These are phyloP conservation scores for Scaptomyza graminum DNA, from an alignment of 1,140 invertebrate species.

Conservation along the genomic window DNA sequence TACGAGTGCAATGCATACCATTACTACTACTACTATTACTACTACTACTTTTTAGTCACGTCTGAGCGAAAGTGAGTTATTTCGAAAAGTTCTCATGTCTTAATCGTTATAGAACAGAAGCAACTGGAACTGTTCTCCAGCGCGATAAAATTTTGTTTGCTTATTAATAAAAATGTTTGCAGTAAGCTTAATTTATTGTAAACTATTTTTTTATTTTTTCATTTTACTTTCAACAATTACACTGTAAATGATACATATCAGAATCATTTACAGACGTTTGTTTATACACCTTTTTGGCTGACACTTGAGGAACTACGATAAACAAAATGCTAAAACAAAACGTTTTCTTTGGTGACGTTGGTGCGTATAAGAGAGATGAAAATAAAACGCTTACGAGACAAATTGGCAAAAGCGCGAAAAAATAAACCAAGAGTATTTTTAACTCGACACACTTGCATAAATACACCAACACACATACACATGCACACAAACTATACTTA, in stretches of 20 bases:
- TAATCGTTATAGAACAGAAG: too few species aligned
- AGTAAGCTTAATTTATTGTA: too few species aligned
- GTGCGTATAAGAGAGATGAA: slow-evolving; percentile 8
- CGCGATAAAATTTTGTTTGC: too few species aligned
- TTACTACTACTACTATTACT: neutral
- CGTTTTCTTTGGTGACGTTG: neutral
- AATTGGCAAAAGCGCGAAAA: slow-evolving; percentile 9
- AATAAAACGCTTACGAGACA: slow-evolving; percentile 1
- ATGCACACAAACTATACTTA: neutral
- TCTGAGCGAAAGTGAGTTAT: neutral
- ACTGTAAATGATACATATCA: neutral
- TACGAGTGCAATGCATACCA: neutral
- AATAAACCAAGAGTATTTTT: slow-evolving; percentile 20
- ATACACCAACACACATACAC: neutral
- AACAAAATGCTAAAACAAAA: slow-evolving; percentile 14
- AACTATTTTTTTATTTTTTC: too few species aligned
- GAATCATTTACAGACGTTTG: neutral
- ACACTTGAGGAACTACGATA: neutral
- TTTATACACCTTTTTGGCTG: neutral
- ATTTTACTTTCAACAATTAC: too few species aligned
- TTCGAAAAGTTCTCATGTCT: neutral
- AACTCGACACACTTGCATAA: neutral
- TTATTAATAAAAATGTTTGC: too few species aligned
- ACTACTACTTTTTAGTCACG: slow-evolving; percentile 11
- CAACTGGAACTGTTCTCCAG: neutral